Evolutionary conservation across 2,888 invertebrate genomes (phyloP).

Genomic region (Pterostichus madidus): DNA sequence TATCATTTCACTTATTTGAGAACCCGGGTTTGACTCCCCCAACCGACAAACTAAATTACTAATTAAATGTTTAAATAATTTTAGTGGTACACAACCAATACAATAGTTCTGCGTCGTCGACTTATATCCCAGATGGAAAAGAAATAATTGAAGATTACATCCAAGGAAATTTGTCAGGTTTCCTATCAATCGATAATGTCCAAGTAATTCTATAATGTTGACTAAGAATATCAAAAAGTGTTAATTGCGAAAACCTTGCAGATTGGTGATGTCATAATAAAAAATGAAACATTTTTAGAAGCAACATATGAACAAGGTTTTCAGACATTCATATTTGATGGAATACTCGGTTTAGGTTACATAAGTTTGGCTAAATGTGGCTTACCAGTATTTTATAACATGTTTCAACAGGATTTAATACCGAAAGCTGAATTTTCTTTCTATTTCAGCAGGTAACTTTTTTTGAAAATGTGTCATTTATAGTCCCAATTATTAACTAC

Average conservation of each 20-base stretch:
- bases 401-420: conserved; percentile 87
- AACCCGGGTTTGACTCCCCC: too few species aligned
- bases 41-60: too few species aligned
- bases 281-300: conserved; percentile 93
- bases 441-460: conserved; percentile 87
- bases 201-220: conserved; percentile 80
- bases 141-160: conserved; percentile 94
- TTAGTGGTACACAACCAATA: conserved; percentile 94
- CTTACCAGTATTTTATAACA: conserved; percentile 91
- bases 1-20: too few species aligned
- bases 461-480: too few species aligned
- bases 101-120: conserved; percentile 83
- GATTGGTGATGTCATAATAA: conserved; percentile 85
- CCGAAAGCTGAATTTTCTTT: conserved; percentile 90
- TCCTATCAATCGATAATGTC: conserved; percentile 91
- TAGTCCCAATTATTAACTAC: too few species aligned
- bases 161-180: conserved; percentile 94
- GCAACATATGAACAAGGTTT: conserved; percentile 92
- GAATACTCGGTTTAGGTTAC: conserved; percentile 95
- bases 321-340: conserved; percentile 94
- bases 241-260: conserved; percentile 72
- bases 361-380: conserved; percentile 85
- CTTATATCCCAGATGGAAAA: conserved; percentile 91
- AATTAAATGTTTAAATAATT: neutral
- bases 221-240: neutral